A percentile compares a stretch with the other conserved stretches of the same genome.
phyloP scores from a whole-genome alignment of 2,113 vertebrate species.

The Peromyscus maniculatus region DNA sequence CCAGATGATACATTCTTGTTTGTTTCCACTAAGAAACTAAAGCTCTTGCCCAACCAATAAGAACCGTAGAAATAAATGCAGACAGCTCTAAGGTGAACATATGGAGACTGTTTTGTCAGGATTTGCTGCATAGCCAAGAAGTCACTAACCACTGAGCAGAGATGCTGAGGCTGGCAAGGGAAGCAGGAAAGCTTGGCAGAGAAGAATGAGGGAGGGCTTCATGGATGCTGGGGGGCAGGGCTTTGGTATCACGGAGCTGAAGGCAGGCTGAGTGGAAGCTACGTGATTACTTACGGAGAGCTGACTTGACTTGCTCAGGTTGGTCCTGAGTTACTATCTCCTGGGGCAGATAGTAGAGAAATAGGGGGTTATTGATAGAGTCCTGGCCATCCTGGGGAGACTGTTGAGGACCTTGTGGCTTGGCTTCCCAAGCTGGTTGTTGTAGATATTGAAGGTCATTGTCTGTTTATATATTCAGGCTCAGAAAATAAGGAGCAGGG shows the following conservation, averaged over 20 bases:
- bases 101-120: background rate
- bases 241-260: background rate
- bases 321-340: background rate
- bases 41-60: background rate
- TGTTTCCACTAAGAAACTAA: conserved; percentile 26
- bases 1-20: background rate
- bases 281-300: background rate
- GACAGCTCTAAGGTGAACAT: background rate
- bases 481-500: background rate
- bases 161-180: background rate
- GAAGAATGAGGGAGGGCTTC: background rate
- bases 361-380: background rate
- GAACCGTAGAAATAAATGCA: background rate
- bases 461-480: background rate
- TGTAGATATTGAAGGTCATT: background rate
- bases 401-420: background rate
- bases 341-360: background rate
- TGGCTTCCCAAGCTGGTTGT: background rate
- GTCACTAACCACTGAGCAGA: background rate
- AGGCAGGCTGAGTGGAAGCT: background rate
- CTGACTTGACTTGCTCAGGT: background rate
- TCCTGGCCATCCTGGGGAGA: background rate
- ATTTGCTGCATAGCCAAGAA: background rate
- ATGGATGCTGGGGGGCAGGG: background rate
- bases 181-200: background rate